Conservation (phyloP, 2,888 invertebrate genomes). For the Epistrophe grossulariae region DNA sequence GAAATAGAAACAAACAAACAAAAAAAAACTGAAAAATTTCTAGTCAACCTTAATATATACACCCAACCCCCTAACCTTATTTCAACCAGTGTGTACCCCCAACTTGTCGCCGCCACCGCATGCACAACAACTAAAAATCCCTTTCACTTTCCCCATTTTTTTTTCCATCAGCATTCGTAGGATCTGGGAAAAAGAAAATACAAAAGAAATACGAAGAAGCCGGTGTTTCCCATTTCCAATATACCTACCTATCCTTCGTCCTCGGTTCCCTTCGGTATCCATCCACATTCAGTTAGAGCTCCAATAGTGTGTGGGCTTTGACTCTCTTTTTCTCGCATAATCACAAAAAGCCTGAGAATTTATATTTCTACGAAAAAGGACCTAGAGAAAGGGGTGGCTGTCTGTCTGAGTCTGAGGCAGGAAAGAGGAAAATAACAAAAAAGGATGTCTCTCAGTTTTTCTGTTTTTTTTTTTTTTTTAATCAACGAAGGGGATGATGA, state of each 20-base stretch:
- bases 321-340: constrained; percentile 66
- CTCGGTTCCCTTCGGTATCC: background rate
- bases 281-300: background rate
- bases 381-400: constrained; percentile 53
- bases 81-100: background rate
- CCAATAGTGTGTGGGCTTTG: constrained; percentile 20
- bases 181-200: constrained; percentile 59
- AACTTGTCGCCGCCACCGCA: constrained; percentile 4
- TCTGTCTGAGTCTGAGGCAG: constrained; percentile 65
- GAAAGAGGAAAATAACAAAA: constrained; percentile 36
- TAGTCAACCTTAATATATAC: constrained; percentile 28
- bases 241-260: constrained; percentile 11
- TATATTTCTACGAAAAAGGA: constrained; percentile 35
- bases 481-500: constrained; percentile 47
- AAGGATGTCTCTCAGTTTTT: constrained; percentile 36
- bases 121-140: constrained; percentile 58
- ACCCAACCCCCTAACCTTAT: background rate
- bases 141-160: constrained; percentile 75
- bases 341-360: constrained; percentile 60
- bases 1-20: constrained; percentile 39
- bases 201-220: constrained; percentile 71
- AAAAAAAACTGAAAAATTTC: constrained; percentile 10
- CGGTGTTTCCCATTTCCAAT: constrained; percentile 49
- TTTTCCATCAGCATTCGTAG: constrained; percentile 61
- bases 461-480: background rate